phyloP scores from a whole-genome alignment of 2,113 vertebrate genomes.

The Brevimyrus niger region DNA sequence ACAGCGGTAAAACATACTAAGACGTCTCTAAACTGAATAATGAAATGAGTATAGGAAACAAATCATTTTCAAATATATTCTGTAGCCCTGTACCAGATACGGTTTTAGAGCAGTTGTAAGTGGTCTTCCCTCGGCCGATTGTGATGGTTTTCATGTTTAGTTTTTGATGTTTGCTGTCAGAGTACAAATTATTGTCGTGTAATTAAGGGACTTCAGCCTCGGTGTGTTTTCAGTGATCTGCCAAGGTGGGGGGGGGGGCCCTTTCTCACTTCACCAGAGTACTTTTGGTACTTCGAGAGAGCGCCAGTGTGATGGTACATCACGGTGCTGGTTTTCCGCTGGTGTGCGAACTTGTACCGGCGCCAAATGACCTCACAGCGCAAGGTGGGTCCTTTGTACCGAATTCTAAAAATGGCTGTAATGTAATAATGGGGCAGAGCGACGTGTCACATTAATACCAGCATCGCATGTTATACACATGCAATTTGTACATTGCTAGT shows the following conservation, averaged over 20 bases:
- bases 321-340: too few relatives aligned
- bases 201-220: conserved; percentile 4
- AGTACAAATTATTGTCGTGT: neutral
- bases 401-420: too few relatives aligned
- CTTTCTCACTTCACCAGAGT: too few relatives aligned
- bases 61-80: neutral
- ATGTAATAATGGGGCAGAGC: too few relatives aligned
- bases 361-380: too few relatives aligned
- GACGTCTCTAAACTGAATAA: neutral
- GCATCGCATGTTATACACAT: too few relatives aligned
- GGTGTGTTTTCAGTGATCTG: neutral
- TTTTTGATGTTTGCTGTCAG: neutral
- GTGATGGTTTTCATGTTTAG: neutral
- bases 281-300: too few relatives aligned
- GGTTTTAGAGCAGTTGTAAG: neutral
- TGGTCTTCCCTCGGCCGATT: neutral
- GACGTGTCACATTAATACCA: too few relatives aligned
- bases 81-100: neutral
- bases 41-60: neutral
- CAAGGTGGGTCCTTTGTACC: too few relatives aligned
- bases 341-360: too few relatives aligned
- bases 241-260: neutral
- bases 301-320: too few relatives aligned
- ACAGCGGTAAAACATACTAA: neutral
- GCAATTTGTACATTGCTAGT: too few relatives aligned